Evolutionary conservation across 2,113 vertebrate species (phyloP), one percentile per base, ranked within the genome.

Genomic region (Thymallus thymallus): DNA sequence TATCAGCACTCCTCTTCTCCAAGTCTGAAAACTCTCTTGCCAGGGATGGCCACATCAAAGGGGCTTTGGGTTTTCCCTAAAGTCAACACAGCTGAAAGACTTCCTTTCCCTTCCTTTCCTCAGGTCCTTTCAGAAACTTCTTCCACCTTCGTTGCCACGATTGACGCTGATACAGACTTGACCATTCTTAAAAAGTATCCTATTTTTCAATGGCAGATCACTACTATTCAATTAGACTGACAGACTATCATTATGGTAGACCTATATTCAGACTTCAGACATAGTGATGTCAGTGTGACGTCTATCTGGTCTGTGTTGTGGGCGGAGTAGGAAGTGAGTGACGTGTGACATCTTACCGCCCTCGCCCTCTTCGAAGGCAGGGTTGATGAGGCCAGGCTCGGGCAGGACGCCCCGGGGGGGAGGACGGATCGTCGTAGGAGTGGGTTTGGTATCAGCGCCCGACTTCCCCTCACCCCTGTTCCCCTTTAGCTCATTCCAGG

Each of bases 331-430:
- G 56, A 82, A 67, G 56, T 70, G 56, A 70, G 20, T 51, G 48
- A 51, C 14, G 16, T 60, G n/a, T 60, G 56, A 60, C 29, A 22
- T 61, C 88, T 81, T 91, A 96, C 96, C 96, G 71, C 96, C 96
- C 78, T 97, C 96, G 64, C 90, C 89, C 90, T 95, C 96, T 83
- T 97, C 96, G 83, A 93, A 97, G 56, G 96, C 95, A 66, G 94
- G 95, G 83, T 96, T 97, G 58, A 96, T 93, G 74, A 96, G 80
- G 0, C 96, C 95, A 6, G 96, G 94, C 74, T 97, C 95, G 0
- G 92, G 88, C 41, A 76, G 86, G 16, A 16, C 3, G 63, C 88
- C 88, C 48, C 88, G 76, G 58, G 68, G 35, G 61, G 81, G 64
- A 24, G 83, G 84, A 71, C 89, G 87, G 55, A 86, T 74, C 6